These are phyloP conservation scores for Muntiacus muntjak DNA, from an alignment of 2,113 vertebrate genomes.

Conservation along the genomic window DNA sequence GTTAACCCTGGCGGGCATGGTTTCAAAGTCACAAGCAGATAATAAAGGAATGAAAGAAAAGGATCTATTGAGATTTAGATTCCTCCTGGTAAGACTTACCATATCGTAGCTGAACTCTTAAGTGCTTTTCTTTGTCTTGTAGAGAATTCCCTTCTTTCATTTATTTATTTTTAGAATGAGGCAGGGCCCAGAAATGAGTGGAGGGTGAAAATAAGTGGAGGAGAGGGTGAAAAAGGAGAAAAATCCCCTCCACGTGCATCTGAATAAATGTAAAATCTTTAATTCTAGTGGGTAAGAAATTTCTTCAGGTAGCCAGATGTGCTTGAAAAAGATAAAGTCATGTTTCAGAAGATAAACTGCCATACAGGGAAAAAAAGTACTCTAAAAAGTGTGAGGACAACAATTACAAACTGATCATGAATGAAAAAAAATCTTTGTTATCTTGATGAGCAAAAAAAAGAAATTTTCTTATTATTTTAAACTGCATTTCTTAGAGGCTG, in stretches of 20 bases:
- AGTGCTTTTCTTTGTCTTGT: not conserved
- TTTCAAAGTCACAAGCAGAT: not conserved
- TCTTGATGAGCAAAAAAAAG: not conserved
- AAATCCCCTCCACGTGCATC: accelerated
- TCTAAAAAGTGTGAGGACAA: not conserved
- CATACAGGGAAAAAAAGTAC: not conserved
- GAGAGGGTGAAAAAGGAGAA: not conserved
- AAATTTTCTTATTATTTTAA: not conserved
- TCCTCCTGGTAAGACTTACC: accelerated
- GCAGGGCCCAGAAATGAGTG: not conserved
- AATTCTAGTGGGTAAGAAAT: not conserved
- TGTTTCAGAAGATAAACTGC: not conserved
- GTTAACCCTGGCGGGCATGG: not conserved
- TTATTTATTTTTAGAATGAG: not conserved
- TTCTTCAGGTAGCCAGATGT: not conserved
- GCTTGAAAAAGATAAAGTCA: not conserved
- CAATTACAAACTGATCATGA: not conserved
- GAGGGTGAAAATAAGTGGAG: too few species aligned
- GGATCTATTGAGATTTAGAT: not conserved
- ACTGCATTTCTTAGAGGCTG: not conserved
- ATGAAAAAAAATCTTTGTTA: not conserved
- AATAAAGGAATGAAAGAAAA: not conserved
- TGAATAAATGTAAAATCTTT: not conserved
- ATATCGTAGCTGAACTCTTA: accelerated
- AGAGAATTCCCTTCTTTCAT: not conserved